Conservation (phyloP, 2,797 vertebrate species). For the Sphenodon punctatus region DNA sequence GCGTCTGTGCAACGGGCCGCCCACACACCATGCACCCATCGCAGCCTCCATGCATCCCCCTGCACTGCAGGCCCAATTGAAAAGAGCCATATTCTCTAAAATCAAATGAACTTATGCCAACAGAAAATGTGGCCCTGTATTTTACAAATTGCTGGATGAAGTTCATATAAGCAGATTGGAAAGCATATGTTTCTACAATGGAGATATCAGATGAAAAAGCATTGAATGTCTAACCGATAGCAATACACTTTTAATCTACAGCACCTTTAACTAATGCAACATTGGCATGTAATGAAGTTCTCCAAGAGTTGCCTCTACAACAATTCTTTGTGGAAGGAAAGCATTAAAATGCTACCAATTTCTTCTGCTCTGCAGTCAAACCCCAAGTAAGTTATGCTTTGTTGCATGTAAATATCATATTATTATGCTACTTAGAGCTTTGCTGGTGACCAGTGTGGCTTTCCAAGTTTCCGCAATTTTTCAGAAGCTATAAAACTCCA, state of each 20-base stretch:
- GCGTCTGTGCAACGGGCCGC: no score
- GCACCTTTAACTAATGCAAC: no score
- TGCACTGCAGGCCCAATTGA: no score
- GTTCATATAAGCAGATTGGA: neutral
- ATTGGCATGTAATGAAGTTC: no score
- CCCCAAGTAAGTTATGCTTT: neutral
- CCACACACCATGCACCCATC: no score
- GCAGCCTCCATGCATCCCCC: no score
- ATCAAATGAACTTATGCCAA: neutral
- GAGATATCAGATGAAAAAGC: no score
- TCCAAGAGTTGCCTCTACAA: no score
- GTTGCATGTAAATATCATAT: neutral
- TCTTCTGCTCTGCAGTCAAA: neutral
- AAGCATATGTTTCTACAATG: neutral
- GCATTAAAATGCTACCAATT: neutral
- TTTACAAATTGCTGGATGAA: neutral
- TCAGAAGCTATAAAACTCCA: neutral
- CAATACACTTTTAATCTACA: no score
- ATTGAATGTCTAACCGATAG: no score
- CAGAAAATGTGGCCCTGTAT: neutral
- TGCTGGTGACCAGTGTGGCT: accelerated
- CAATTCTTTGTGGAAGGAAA: neutral
- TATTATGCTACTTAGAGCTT: neutral
- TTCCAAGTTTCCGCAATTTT: neutral
- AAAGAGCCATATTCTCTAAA: neutral